Percentiles rank a stretch among this genome's conserved stretches.
Conservation (phyloP, 2,113 vertebrate genomes). For the Daphoenositta chrysoptera region DNA sequence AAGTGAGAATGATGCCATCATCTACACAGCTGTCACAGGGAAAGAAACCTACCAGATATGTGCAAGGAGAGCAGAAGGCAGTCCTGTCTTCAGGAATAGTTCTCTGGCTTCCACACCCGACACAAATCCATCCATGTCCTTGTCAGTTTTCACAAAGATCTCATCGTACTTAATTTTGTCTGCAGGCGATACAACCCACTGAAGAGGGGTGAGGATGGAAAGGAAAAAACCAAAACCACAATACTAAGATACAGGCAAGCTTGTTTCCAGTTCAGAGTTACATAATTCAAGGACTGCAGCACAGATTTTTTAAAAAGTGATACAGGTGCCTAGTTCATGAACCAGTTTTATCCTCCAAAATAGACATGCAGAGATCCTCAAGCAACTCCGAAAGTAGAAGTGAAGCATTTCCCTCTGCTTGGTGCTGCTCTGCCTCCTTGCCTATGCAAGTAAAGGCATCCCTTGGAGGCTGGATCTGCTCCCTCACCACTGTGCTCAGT, state of each 20-base stretch:
- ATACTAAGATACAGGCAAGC: background rate
- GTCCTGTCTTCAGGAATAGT: slow-evolving; percentile 93
- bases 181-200: slow-evolving; percentile 92
- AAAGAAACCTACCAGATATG: slow-evolving; percentile 88
- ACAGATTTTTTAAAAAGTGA: background rate
- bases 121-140: slow-evolving; percentile 95
- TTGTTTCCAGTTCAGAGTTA: background rate
- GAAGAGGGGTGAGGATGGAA: background rate
- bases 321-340: background rate
- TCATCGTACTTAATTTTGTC: slow-evolving; percentile 96
- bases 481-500: background rate
- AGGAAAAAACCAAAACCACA: background rate
- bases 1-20: background rate
- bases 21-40: background rate
- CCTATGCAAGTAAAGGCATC: background rate
- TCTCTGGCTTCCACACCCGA: slow-evolving; percentile 94
- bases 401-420: background rate
- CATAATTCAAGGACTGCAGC: background rate
- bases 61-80: slow-evolving; percentile 88
- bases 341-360: background rate
- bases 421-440: background rate
- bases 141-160: slow-evolving; percentile 91
- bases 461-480: background rate
- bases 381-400: background rate
- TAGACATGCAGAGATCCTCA: background rate